Conservation (phyloP, 2,888 invertebrate species). For the Ganaspis brasiliensis region DNA sequence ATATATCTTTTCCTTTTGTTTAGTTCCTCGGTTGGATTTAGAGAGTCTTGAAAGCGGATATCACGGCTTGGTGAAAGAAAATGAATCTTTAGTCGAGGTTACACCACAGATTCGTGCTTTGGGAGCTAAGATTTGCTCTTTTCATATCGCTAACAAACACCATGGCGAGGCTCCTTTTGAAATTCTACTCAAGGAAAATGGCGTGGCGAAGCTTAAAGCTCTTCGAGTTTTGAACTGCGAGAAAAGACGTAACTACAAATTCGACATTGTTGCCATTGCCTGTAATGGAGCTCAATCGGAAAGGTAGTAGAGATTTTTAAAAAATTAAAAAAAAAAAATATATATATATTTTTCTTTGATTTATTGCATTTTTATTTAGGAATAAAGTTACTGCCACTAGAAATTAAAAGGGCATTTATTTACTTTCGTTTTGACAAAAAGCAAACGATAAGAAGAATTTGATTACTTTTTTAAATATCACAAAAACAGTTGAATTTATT, state of each 20-base stretch:
- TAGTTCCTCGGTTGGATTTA: constrained; percentile 88
- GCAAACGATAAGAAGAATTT: too few relatives aligned
- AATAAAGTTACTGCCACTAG: too few relatives aligned
- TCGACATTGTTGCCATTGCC: constrained; percentile 96
- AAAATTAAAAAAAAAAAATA: not conserved
- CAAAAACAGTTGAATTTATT: too few relatives aligned
- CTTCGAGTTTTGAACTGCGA: constrained; percentile 94
- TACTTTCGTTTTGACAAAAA: too few relatives aligned
- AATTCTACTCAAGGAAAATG: constrained; percentile 89
- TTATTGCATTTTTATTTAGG: too few relatives aligned
- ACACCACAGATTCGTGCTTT: constrained; percentile 94
- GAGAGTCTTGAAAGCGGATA: constrained; percentile 93
- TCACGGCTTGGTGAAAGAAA: constrained; percentile 95
- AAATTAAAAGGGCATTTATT: too few relatives aligned
- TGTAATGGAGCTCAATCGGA: constrained; percentile 93
- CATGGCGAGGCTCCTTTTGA: constrained; percentile 97
- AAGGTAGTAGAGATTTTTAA: constrained; percentile 82
- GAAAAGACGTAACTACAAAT: constrained; percentile 96
- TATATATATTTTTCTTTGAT: too few relatives aligned
- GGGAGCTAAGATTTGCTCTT: constrained; percentile 89
- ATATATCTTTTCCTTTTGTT: constrained; percentile 64
- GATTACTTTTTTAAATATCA: too few relatives aligned
- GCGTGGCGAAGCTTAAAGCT: constrained; percentile 92
- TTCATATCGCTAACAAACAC: constrained; percentile 94
- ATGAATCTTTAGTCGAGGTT: constrained; percentile 95